These are phyloP conservation scores for Trematomus loennbergii DNA, from an alignment of 2,113 vertebrate species.

Conservation along the genomic window DNA sequence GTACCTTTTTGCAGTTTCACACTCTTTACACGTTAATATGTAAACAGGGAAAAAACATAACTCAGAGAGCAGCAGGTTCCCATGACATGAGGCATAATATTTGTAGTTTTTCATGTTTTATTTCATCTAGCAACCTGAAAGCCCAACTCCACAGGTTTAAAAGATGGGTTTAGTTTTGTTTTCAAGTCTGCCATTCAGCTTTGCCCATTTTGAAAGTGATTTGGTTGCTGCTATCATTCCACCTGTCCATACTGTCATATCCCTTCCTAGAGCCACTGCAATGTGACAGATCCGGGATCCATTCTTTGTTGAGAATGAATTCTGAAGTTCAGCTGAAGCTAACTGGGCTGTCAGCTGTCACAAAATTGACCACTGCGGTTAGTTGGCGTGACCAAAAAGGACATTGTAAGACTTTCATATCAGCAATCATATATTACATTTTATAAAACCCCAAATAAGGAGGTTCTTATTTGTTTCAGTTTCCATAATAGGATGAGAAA, in stretches of 20 bases:
- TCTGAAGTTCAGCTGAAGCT: neutral
- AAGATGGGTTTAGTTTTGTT: neutral
- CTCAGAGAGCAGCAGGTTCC: conserved; percentile 17
- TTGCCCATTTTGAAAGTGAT: neutral
- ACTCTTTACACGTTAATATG: conserved; percentile 10
- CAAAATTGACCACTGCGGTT: too few relatives aligned
- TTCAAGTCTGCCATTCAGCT: neutral
- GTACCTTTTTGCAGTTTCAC: conserved; percentile 8
- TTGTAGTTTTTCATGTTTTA: conserved; percentile 19
- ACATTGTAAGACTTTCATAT: too few relatives aligned
- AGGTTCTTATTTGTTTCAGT: too few relatives aligned
- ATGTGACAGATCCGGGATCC: neutral
- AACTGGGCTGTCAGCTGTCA: too few relatives aligned
- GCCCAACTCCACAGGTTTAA: neutral
- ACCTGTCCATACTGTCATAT: neutral
- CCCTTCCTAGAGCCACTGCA: neutral
- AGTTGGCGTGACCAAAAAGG: too few relatives aligned
- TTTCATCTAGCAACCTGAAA: neutral
- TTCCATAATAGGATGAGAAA: too few relatives aligned
- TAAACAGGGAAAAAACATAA: neutral
- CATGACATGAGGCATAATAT: conserved; percentile 17
- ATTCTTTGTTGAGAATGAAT: neutral
- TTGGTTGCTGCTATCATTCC: neutral
- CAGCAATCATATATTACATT: too few relatives aligned
- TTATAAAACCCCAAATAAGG: too few relatives aligned